Conservation (phyloP, 2,113 vertebrate species). For the Vidua chalybeata region DNA sequence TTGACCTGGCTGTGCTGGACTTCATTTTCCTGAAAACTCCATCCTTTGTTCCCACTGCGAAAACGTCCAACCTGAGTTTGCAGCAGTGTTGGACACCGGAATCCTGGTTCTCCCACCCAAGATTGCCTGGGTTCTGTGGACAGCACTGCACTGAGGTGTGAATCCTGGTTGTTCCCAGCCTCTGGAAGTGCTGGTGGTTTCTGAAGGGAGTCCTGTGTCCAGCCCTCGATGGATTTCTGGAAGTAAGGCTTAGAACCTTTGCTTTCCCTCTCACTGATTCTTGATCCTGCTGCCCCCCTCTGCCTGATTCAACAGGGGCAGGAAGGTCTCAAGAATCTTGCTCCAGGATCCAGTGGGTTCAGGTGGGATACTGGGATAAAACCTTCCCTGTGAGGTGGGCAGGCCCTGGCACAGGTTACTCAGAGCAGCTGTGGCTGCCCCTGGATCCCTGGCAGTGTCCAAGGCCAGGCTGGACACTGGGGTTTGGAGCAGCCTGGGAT, state of each 20-base stretch:
- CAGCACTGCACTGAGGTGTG: accelerated
- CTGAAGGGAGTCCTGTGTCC: accelerated
- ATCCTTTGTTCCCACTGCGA: accelerated
- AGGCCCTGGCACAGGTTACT: background rate
- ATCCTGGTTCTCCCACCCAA: background rate
- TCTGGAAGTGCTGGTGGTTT: background rate
- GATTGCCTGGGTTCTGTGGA: accelerated
- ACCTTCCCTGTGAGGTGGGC: accelerated
- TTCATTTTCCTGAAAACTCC: background rate
- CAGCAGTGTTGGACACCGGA: background rate
- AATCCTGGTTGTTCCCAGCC: accelerated
- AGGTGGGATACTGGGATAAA: background rate
- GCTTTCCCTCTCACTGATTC: background rate
- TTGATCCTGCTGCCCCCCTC: background rate
- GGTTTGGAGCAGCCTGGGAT: accelerated
- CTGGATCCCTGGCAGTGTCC: background rate
- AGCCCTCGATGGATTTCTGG: accelerated
- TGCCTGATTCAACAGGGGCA: background rate
- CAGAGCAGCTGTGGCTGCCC: background rate
- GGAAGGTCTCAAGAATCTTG: background rate
- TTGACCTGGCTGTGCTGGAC: background rate
- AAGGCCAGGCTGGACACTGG: accelerated
- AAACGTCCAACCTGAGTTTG: background rate
- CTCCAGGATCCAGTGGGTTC: background rate
- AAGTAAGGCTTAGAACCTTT: background rate